Conservation (phyloP, 1,140 invertebrate genomes). For the Diplogasteroides magnus region DNA sequence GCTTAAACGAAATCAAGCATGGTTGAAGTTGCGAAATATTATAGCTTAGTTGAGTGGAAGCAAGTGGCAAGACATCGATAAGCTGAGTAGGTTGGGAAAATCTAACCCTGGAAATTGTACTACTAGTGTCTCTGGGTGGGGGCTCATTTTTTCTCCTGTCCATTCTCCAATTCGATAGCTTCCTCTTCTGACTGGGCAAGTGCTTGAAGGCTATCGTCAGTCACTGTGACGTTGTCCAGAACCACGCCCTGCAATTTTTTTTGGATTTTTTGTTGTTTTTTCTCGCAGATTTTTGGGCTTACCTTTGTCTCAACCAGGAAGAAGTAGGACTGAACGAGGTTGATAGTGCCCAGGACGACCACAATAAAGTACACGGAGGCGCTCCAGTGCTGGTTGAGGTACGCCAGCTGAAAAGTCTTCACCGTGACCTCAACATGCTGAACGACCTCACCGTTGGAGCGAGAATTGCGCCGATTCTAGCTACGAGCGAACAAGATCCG, state of each 20-base stretch:
- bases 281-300: neutral
- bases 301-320: conserved; percentile 35
- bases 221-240: neutral
- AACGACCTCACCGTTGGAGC: conserved; percentile 37
- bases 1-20: too few species aligned
- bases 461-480: conserved; percentile 46
- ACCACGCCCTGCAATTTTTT: neutral
- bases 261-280: neutral
- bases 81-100: too few species aligned
- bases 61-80: too few species aligned
- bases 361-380: conserved; percentile 52
- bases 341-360: conserved; percentile 42
- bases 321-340: conserved; percentile 46
- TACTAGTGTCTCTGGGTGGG: too few species aligned
- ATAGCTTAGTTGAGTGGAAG: too few species aligned
- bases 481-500: conserved; percentile 47
- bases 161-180: neutral
- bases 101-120: too few species aligned
- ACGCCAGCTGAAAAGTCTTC: conserved; percentile 41
- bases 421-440: neutral
- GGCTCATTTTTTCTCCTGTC: too few species aligned
- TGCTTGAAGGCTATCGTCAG: neutral
- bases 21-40: too few species aligned
- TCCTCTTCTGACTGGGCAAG: neutral
- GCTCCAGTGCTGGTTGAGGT: conserved; percentile 43